phyloP scores from a whole-genome alignment of 2,888 invertebrate genomes.

The Latheticus oryzae region DNA sequence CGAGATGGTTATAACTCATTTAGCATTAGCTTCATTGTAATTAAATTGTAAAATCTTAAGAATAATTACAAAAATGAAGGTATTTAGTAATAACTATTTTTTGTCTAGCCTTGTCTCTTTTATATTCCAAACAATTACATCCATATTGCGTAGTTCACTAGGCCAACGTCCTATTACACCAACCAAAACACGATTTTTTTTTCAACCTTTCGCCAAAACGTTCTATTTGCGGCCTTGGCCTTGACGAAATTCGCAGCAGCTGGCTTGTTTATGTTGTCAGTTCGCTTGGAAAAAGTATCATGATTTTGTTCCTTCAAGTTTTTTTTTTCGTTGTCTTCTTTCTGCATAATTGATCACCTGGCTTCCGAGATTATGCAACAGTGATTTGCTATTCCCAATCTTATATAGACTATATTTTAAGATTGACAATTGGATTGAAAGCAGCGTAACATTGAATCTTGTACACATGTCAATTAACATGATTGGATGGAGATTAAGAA shows the following conservation, averaged over 20 bases:
- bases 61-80: too few species aligned
- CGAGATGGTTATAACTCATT: too few species aligned
- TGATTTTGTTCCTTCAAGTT: slow-evolving; percentile 29
- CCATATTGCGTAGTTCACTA: slow-evolving; percentile 41
- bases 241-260: slow-evolving; percentile 55
- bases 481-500: too few species aligned
- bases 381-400: not conserved
- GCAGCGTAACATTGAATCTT: too few species aligned
- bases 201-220: slow-evolving; percentile 29
- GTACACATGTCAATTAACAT: too few species aligned
- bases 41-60: too few species aligned
- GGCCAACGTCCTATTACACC: slow-evolving; percentile 42
- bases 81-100: too few species aligned
- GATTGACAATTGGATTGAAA: not conserved
- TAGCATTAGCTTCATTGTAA: too few species aligned
- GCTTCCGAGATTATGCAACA: slow-evolving; percentile 29
- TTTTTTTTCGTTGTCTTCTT: slow-evolving; percentile 13
- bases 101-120: too few species aligned
- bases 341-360: slow-evolving; percentile 34
- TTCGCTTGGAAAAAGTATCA: slow-evolving; percentile 32
- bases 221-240: slow-evolving; percentile 53
- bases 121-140: too few species aligned
- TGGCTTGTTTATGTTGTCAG: slow-evolving; percentile 48
- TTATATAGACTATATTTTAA: not conserved
- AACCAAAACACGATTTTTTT: slow-evolving; percentile 17